Conservation (phyloP, 2,113 vertebrate genomes). For the Sisor rabdophorus region DNA sequence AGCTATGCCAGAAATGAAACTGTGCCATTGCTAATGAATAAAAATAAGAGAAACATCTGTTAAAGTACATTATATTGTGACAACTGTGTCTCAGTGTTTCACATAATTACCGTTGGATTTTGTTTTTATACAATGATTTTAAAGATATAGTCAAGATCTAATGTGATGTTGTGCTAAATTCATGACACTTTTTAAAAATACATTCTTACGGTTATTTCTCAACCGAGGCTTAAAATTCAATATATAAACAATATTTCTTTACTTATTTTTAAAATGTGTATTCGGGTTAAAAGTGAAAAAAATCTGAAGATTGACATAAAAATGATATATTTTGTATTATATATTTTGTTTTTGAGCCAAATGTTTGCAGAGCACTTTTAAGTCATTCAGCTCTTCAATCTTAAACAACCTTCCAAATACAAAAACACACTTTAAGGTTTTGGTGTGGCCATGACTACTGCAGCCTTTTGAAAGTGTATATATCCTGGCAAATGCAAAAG, state of each 20-base stretch:
- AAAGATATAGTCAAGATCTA: slow-evolving; percentile 30
- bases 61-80: slow-evolving; percentile 29
- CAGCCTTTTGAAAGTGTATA: not conserved
- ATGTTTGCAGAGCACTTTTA: not conserved
- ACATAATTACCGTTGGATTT: slow-evolving; percentile 43
- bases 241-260: slow-evolving; percentile 7
- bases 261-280: not conserved
- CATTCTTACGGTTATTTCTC: slow-evolving; percentile 39
- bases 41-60: slow-evolving; percentile 40
- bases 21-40: slow-evolving; percentile 38
- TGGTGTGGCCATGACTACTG: not conserved
- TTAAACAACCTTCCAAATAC: not conserved
- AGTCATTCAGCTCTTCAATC: slow-evolving; percentile 16
- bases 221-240: slow-evolving; percentile 7
- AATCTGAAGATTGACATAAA: not conserved
- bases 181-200: slow-evolving; percentile 18
- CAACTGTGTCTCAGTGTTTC: slow-evolving; percentile 41
- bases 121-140: slow-evolving; percentile 31
- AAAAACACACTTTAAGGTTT: not conserved
- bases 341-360: not conserved
- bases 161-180: slow-evolving; percentile 27
- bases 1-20: slow-evolving; percentile 30
- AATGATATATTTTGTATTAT: not conserved
- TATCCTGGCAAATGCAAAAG: not conserved
- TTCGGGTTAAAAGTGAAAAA: not conserved